Evolutionary conservation across 2,888 invertebrate species (phyloP).

Genomic region (Exocentrus adspersus): DNA sequence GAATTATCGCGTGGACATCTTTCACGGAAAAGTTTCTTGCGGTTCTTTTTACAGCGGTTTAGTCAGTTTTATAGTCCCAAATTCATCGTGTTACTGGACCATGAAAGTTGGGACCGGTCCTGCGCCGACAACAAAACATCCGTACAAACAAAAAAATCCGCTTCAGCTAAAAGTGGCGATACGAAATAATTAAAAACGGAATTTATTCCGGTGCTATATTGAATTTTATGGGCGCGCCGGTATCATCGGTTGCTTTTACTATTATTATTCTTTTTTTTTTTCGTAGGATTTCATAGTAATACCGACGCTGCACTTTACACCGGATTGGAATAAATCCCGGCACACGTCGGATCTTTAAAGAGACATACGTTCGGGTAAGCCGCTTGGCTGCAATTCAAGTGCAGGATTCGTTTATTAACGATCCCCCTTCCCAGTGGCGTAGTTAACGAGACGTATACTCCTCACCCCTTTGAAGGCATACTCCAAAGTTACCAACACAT

Average conservation of each 20-base stretch:
- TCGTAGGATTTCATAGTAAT: not conserved
- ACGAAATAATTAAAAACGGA: constrained; percentile 22
- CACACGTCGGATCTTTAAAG: constrained; percentile 21
- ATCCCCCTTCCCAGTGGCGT: constrained; percentile 7
- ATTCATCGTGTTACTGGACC: too few relatives aligned
- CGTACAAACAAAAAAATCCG: constrained; percentile 6
- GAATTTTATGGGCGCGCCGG: constrained; percentile 10
- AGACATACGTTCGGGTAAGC: constrained; percentile 31
- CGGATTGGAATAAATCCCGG: constrained; percentile 20
- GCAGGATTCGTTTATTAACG: constrained; percentile 36
- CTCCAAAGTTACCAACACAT: constrained; percentile 50
- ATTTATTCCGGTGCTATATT: constrained; percentile 18
- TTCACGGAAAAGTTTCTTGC: too few relatives aligned
- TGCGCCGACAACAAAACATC: not conserved
- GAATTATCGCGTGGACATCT: too few relatives aligned
- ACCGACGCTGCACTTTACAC: constrained; percentile 24
- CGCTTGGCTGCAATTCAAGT: constrained; percentile 34
- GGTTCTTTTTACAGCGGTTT: too few relatives aligned
- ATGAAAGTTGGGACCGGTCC: not conserved
- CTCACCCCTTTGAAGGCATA: constrained; percentile 53
- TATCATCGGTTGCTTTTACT: not conserved
- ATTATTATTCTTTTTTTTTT: not conserved
- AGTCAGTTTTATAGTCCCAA: too few relatives aligned
- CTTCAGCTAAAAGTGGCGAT: not conserved
- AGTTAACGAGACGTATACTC: too few relatives aligned